These are phyloP conservation scores for Gryllus bimaculatus DNA, from an alignment of 1,140 invertebrate genomes.

Conservation along the genomic window DNA sequence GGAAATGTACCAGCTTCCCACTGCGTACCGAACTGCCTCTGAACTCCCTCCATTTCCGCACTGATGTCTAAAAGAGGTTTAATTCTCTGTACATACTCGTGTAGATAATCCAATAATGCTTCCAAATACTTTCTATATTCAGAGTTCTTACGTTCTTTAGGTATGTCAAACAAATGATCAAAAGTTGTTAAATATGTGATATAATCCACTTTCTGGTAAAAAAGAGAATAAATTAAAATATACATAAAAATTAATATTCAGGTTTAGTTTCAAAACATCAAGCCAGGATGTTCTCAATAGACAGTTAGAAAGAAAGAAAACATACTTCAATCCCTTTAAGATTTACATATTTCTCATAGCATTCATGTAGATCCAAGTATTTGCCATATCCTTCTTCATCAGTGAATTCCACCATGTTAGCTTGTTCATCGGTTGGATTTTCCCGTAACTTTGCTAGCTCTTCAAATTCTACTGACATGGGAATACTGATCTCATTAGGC, in stretches of 20 bases:
- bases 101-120: slow-evolving; percentile 76
- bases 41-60: slow-evolving; percentile 64
- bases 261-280: slow-evolving; percentile 21
- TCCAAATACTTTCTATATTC: slow-evolving; percentile 88
- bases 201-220: slow-evolving; percentile 84
- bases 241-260: slow-evolving; percentile 14
- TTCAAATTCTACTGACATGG: slow-evolving; percentile 96
- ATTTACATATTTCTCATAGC: slow-evolving; percentile 93
- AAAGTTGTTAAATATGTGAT: slow-evolving; percentile 89
- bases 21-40: slow-evolving; percentile 74
- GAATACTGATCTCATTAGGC: slow-evolving; percentile 87
- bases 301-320: slow-evolving; percentile 11
- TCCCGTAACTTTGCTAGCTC: slow-evolving; percentile 83
- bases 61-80: slow-evolving; percentile 86
- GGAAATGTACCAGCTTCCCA: slow-evolving; percentile 86
- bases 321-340: slow-evolving; percentile 87
- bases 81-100: slow-evolving; percentile 73
- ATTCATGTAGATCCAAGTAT: slow-evolving; percentile 96
- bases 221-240: not conserved
- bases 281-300: not conserved
- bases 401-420: slow-evolving; percentile 87
- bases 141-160: slow-evolving; percentile 86
- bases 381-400: slow-evolving; percentile 99
- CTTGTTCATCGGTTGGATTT: slow-evolving; percentile 70
- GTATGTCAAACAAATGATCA: slow-evolving; percentile 93